Base-by-base conservation (phyloP, 2,113 vertebrate species). In the Phrynocephalus versicolor region DNA sequence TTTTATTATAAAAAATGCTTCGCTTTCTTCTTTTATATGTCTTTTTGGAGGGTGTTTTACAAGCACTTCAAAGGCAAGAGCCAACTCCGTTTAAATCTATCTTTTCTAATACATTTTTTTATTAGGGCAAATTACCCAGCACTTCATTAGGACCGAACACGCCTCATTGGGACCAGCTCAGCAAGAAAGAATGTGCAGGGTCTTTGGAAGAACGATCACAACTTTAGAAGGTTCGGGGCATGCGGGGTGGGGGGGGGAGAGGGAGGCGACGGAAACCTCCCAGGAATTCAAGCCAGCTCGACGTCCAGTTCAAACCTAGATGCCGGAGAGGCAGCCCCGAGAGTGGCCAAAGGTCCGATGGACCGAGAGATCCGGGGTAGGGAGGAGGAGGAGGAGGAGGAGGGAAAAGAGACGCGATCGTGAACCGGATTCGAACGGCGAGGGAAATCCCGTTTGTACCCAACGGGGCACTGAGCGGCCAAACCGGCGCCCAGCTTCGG, bases 401-500 rank as follows among this genome's bases (percentile, higher is more conserved):
- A 12, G 35, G 65, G 80, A 2, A 39, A 33, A 41, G 37, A 7
- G 30, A 19, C 35, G 65, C 45, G n/a, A 3, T 14, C 21, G 45
- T 7, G 14, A 19, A 19, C n/a, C 45, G 83, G 16, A 58, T 37
- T 30, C 62, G 41, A 14, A 51, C 25, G 41, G 76, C 14, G 23
- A 4, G 4, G 13, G 1, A 6, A 4, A 25, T 30, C 35, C 18
- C 6, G 62, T 94, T 91, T 89, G 93, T 89, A 95, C 94, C 96
- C 95, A 96, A 96, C 96, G 27, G 93, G 96, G 92, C 94, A 93
- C 94, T 92, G 91, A 92, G 94, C 94, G 93, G n/a, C 64, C 23
- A 94, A 95, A 95, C 92, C 90, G 93, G 95, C 90, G 94, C 92
- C 92, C 92, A 89, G 94, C 95, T 95, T 94, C 94, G 91, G 95